Evolutionary conservation across 2,113 vertebrate genomes (phyloP).

Genomic region (Seriola dumerili): DNA sequence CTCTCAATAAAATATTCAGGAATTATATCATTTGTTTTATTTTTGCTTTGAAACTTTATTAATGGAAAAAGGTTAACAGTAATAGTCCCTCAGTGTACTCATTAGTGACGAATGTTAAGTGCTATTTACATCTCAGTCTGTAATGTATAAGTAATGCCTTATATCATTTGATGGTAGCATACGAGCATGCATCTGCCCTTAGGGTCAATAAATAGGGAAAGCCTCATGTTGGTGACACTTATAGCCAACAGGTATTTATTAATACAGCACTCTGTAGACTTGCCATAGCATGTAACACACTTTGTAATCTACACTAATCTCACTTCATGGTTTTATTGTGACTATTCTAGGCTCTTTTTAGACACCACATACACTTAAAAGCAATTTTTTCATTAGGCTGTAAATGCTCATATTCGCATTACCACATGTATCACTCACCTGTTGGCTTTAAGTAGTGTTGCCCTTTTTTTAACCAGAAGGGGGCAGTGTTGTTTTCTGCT

Average conservation of each 20-base stretch:
- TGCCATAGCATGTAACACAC: conserved; percentile 67
- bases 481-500: conserved; percentile 57
- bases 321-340: conserved; percentile 44
- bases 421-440: conserved; percentile 51
- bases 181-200: conserved; percentile 73
- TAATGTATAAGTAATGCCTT: conserved; percentile 79
- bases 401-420: conserved; percentile 22
- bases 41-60: conserved; percentile 72
- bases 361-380: conserved; percentile 19
- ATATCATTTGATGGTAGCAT: conserved; percentile 76
- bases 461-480: conserved; percentile 44
- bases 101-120: conserved; percentile 81
- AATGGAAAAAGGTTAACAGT: conserved; percentile 68
- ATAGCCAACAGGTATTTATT: conserved; percentile 61
- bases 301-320: conserved; percentile 60
- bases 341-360: conserved; percentile 47
- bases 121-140: conserved; percentile 77
- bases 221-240: conserved; percentile 60
- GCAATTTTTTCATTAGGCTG: conserved; percentile 24
- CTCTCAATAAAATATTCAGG: conserved; percentile 72
- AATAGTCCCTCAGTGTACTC: conserved; percentile 75
- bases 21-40: conserved; percentile 66
- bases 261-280: conserved; percentile 45
- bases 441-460: conserved; percentile 69
- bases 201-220: conserved; percentile 41